Evolutionary conservation across 2,113 vertebrate species (phyloP), one percentile per base, ranked within the genome.

Genomic region (Garra rufa): DNA sequence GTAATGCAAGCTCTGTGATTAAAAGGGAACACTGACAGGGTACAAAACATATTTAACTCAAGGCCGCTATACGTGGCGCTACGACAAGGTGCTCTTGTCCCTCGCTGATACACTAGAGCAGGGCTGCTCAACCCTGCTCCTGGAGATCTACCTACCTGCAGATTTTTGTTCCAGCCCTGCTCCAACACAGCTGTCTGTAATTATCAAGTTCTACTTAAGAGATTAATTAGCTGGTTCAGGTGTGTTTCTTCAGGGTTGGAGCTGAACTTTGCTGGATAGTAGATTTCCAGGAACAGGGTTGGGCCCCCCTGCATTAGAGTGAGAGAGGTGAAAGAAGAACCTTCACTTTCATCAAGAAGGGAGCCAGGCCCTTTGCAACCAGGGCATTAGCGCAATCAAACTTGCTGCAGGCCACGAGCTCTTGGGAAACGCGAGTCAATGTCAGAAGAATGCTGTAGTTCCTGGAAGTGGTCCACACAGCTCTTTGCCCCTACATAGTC

Each of bases 1-100:
- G 9, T 38, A 30, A n/a, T 87, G 67, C 24, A 83, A 30, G 28
- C 17, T 86, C 4, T 79, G 67, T 14, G 6, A 52, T 21, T 15
- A 9, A 43, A 83, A 38, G n/a, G 74, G 67, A 10, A 71, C 34
- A 3, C 3, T 81, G 67, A 55, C 69, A 50, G 57, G 69, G 59
- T 67, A 43, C 34, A 82, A 85, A 44, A 38, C 46, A 24, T 59
- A 9, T 59, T 59, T 59, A 59, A 59, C n/a, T n/a, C 9, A 59
- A 59, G 55, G n/a, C 11, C n/a, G 8, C 1, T n/a, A 57, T 48
- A 48, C 1, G 46, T 48, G 46, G 46, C 3, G 13, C 46, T 13
- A 15, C 46, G 14, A 14, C 46, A 48, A 48, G 26, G 28, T 30
- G 10, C 28, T 21, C 19, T 19, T 52, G 52, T 55, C 52, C 19